Base-by-base conservation (phyloP, 2,797 vertebrate genomes). In the Silurus aristotelis region DNA sequence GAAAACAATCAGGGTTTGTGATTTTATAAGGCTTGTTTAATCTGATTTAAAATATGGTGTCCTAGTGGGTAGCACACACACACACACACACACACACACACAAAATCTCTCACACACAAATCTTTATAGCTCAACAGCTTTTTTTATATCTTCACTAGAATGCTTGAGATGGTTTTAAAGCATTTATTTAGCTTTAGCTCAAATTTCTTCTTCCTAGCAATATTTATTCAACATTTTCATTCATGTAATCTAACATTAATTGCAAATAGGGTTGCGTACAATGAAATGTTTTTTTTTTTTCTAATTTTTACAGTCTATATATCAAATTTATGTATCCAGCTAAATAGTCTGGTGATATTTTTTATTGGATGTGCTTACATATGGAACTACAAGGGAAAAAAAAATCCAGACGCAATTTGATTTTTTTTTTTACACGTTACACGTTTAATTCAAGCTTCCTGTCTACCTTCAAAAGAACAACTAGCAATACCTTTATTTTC, bases 21-120 rank as follows among this genome's bases (percentile, higher is more conserved):
- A 88, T 90, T 91, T 95, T 94, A 87, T 94, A 95, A 92, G 93
- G 93, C 92, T 94, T 92, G 92, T 93, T 92, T 95, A 93, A 93
- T 95, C 93, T 94, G 90, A 94, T 94, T 94, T 94, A 92, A 89
- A 94, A 38, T 38, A 94, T 92, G 86, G 88, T 90, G 85, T 89
- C 83, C 92, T 93, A 90, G 92, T 91, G 90, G 91, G 93, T 80
- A 80, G 63, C 79, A 80, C 79, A 80, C 31, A 70, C 38, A 17
- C 66, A 68, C 5, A 27, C 25, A 66, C 63, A 38, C 38, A 56
- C 56, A 80, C 46, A 71, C 80, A 71, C 84, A 80, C 55, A 85
- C 5, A 27, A 58, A 56, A 38, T 38, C 38, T 38, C 56, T 14
- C 56, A 80, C 46, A 71, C 84, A 80, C 55, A 85, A 81, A 88